Base-by-base conservation (phyloP, 2,888 invertebrate genomes). In the Anoplius nigerrimus region DNA sequence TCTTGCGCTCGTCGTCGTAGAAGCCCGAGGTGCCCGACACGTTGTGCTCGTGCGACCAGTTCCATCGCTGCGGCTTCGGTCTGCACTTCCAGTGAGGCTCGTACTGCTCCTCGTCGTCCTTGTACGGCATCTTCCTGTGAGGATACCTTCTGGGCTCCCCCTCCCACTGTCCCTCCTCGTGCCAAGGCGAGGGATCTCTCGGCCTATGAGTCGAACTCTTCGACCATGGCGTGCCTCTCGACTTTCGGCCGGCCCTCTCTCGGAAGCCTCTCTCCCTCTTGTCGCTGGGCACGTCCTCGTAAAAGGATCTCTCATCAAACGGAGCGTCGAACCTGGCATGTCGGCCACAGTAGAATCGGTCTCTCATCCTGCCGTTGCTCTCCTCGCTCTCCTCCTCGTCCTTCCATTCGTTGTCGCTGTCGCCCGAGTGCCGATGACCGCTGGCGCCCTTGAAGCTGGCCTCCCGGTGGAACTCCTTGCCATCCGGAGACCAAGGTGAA, bases 401-500 rank as follows among this genome's bases (percentile, higher is more conserved):
- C 69, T 87, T 88, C 86, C 88, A 88, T 27, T 88, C 88, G 73
- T 85, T 88, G 59, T 88, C 88, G 55, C 89, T 89, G 60, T 88
- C 88, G 0, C 89, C 90, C 2, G 90, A 90, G 69, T 90, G 90
- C 5, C 86, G 79, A 20, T 81, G 87, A 78, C 62, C 80, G 74
- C 57, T 88, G 75, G 63, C 89, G 88, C 68, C 91, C 15, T 91
- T 91, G 43, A 78, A 72, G 1, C 89, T 84, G 0, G 89, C 84
- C 34, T 90, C 90, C 57, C 89, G 89, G 16, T 89, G 89, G 61
- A 91, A 91, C 72, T 93, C 93, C 61, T 92, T 92, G 0, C 94
- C 94, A 89, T 95, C 95, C 0, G 94, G 94, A 0, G 95, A 95
- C 91, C 94, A 95, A 0, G 93, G 94, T 0, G 95, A 94, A 2